These are phyloP conservation scores for Apodemia hepburni DNA, from an alignment of 2,888 invertebrate species.

Conservation along the genomic window DNA sequence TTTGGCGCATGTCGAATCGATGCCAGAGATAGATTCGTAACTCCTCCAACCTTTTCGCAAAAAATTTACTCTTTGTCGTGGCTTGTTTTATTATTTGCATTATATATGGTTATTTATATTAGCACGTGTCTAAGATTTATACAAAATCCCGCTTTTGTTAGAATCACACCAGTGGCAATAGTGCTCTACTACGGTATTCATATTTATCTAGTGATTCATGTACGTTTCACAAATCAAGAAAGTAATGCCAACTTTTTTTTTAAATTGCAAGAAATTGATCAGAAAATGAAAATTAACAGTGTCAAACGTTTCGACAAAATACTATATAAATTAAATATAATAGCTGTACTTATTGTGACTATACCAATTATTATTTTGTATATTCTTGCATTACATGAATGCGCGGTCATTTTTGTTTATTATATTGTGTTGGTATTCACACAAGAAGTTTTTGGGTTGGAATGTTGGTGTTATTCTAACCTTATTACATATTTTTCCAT, in stretches of 20 bases:
- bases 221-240: conserved; percentile 46
- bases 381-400: not conserved
- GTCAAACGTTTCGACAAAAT: conserved; percentile 38
- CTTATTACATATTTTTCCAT: conserved; percentile 1
- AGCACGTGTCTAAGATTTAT: conserved; percentile 12
- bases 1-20: conserved; percentile 48
- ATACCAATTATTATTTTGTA: conserved; percentile 4
- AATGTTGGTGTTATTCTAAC: conserved; percentile 10
- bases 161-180: conserved; percentile 26
- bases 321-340: conserved; percentile 33
- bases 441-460: conserved; percentile 7
- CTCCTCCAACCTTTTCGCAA: conserved; percentile 44
- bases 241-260: conserved; percentile 46
- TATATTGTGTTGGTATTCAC: not conserved
- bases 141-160: conserved; percentile 18
- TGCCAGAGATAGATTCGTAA: conserved; percentile 44
- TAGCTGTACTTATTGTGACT: conserved; percentile 29
- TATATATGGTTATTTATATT: conserved; percentile 23
- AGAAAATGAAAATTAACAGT: conserved; percentile 45
- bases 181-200: conserved; percentile 35
- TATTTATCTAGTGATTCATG: conserved; percentile 40
- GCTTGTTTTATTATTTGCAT: conserved; percentile 21
- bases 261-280: conserved; percentile 51
- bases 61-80: conserved; percentile 42
- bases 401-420: not conserved